Percentiles rank a stretch among this genome's conserved stretches.
phyloP scores from a whole-genome alignment of 2,113 vertebrate species.

The Lophura nycthemera region DNA sequence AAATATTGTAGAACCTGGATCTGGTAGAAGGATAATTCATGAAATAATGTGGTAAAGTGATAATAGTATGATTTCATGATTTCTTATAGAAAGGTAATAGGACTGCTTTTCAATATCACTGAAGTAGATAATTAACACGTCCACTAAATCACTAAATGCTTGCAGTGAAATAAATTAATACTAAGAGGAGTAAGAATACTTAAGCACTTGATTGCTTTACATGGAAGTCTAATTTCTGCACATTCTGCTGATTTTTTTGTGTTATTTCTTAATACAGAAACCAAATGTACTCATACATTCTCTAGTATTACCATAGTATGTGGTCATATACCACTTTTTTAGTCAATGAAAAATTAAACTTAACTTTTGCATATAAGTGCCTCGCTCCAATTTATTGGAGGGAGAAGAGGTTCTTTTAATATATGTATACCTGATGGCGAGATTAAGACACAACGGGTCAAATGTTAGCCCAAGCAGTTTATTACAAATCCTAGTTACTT shows the following conservation, averaged over 20 bases:
- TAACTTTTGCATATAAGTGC: neutral
- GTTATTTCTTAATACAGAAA: neutral
- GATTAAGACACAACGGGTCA: too few species aligned
- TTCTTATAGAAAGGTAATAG: neutral
- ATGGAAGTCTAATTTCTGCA: neutral
- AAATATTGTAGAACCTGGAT: neutral
- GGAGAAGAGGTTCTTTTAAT: too few species aligned
- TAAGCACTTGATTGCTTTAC: neutral
- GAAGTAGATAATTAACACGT: neutral
- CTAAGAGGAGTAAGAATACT: neutral
- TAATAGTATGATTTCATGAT: neutral
- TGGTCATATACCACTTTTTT: neutral
- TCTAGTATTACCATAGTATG: accelerated
- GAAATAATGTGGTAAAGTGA: neutral
- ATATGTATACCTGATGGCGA: too few species aligned
- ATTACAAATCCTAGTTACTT: too few species aligned
- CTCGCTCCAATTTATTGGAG: too few species aligned
- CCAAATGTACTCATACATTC: neutral
- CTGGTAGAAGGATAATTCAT: neutral
- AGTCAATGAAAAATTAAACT: neutral
- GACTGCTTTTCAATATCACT: neutral
- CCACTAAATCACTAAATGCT: neutral
- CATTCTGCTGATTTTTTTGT: neutral
- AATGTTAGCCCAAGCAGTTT: too few species aligned
- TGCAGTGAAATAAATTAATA: neutral